Conservation (phyloP, 2,888 invertebrate species). For the Cremastobaeus sp. region DNA sequence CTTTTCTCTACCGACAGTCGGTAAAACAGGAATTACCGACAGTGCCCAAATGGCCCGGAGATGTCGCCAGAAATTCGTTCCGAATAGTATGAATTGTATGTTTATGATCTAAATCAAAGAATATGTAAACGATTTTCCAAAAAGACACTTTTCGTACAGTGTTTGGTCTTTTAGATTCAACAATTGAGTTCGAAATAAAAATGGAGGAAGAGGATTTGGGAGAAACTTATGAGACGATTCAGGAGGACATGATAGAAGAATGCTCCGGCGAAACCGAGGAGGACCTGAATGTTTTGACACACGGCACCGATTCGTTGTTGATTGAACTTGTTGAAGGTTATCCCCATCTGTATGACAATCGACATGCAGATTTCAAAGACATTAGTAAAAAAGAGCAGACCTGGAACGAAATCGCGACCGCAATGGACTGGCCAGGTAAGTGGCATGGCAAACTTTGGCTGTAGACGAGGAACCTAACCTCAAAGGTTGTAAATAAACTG, state of each 20-base stretch:
- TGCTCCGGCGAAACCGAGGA: conserved; percentile 34
- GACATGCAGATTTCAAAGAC: conserved; percentile 51
- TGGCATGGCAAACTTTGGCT: too few relatives aligned
- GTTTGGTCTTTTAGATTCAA: too few relatives aligned
- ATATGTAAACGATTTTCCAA: conserved; percentile 32
- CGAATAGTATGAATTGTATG: background rate
- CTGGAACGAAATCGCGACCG: conserved; percentile 46
- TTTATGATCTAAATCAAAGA: background rate
- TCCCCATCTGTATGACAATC: conserved; percentile 55
- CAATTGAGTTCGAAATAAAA: conserved; percentile 5
- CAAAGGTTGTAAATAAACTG: too few relatives aligned
- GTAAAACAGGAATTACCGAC: too few relatives aligned
- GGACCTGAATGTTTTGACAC: conserved; percentile 27
- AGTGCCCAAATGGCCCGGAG: background rate
- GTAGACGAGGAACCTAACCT: too few relatives aligned
- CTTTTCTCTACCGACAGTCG: background rate
- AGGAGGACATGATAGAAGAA: conserved; percentile 43
- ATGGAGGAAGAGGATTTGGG: conserved; percentile 43
- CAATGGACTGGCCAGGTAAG: conserved; percentile 59
- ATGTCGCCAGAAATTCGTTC: background rate
- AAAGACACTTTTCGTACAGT: too few relatives aligned
- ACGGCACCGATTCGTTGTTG: conserved; percentile 51
- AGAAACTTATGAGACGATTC: conserved; percentile 12
- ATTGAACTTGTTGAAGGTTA: conserved; percentile 58
- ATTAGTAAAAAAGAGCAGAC: conserved; percentile 45